phyloP scores from a whole-genome alignment of 2,797 vertebrate species.

The Spinus pinus region DNA sequence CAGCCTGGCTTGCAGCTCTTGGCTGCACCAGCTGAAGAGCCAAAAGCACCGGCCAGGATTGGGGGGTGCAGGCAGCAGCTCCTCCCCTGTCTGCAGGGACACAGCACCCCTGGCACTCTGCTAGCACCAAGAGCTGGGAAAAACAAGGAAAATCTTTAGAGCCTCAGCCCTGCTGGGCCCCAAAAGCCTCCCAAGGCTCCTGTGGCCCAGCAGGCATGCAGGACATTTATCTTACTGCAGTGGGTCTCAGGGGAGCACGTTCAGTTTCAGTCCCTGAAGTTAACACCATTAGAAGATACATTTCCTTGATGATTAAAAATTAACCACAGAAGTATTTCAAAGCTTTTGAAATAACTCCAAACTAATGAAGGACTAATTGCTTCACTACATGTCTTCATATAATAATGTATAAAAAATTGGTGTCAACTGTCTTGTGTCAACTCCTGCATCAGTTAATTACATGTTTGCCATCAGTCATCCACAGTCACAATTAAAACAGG shows the following conservation, averaged over 20 bases:
- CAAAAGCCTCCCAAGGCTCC: neutral
- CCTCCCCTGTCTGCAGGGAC: neutral
- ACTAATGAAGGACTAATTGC: constrained; percentile 79
- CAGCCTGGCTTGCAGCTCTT: neutral
- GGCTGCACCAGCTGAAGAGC: neutral
- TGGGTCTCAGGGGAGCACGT: neutral
- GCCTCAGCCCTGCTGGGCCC: neutral
- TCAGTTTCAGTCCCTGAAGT: constrained; percentile 57
- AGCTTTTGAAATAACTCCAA: constrained; percentile 71
- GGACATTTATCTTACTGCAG: neutral
- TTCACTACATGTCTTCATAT: constrained; percentile 70
- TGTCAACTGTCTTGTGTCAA: constrained; percentile 75
- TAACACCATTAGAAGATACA: constrained; percentile 58
- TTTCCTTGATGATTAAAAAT: constrained; percentile 74
- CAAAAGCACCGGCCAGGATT: rapidly evolving
- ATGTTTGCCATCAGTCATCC: constrained; percentile 71
- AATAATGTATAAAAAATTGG: constrained; percentile 72
- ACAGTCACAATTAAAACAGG: constrained; percentile 68
- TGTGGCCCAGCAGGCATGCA: neutral
- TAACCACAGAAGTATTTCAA: constrained; percentile 72
- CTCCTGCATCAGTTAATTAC: constrained; percentile 75
- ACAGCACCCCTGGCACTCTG: neutral
- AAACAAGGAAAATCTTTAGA: neutral
- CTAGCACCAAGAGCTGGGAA: neutral
- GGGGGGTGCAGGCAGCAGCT: neutral